Evolutionary conservation across 2,113 vertebrate genomes (phyloP).

Genomic region (Hippocampus comes): DNA sequence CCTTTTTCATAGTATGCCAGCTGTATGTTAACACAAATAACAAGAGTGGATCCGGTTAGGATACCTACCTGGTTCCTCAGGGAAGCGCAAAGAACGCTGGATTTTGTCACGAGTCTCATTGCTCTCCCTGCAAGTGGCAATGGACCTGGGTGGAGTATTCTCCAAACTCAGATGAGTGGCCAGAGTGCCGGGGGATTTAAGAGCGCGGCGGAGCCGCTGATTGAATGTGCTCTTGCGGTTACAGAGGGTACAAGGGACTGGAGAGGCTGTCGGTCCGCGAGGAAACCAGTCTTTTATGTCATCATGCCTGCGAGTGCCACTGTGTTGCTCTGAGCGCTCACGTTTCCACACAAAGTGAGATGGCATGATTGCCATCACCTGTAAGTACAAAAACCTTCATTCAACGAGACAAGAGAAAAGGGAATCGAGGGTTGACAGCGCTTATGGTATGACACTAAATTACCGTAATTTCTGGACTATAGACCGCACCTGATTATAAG

Average conservation of each 20-base stretch:
- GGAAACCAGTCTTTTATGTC: constrained; percentile 58
- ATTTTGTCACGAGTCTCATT: constrained; percentile 4
- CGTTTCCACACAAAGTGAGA: constrained; percentile 87
- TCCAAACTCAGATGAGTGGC: constrained; percentile 26
- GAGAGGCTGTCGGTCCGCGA: constrained; percentile 78
- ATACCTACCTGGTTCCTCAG: constrained; percentile 46
- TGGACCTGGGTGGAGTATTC: constrained; percentile 34
- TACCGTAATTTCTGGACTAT: too few relatives aligned
- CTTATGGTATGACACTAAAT: constrained; percentile 7
- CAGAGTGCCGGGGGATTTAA: not conserved
- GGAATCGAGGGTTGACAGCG: not conserved
- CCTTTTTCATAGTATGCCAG: not conserved
- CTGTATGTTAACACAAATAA: not conserved
- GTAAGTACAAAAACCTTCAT: not conserved
- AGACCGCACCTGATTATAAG: too few relatives aligned
- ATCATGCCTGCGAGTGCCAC: constrained; percentile 82
- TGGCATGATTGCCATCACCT: constrained; percentile 95
- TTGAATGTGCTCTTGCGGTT: constrained; percentile 38
- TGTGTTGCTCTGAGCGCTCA: constrained; percentile 81
- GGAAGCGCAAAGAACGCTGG: constrained; percentile 13
- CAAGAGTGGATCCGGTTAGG: not conserved
- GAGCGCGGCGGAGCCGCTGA: not conserved
- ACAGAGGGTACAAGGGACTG: constrained; percentile 78
- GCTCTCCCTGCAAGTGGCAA: not conserved
- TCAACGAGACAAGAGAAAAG: not conserved